Percentiles rank a stretch among this genome's conserved stretches.
These are phyloP conservation scores for Australoheros facetus DNA, from an alignment of 2,797 vertebrate genomes.

Conservation along the genomic window DNA sequence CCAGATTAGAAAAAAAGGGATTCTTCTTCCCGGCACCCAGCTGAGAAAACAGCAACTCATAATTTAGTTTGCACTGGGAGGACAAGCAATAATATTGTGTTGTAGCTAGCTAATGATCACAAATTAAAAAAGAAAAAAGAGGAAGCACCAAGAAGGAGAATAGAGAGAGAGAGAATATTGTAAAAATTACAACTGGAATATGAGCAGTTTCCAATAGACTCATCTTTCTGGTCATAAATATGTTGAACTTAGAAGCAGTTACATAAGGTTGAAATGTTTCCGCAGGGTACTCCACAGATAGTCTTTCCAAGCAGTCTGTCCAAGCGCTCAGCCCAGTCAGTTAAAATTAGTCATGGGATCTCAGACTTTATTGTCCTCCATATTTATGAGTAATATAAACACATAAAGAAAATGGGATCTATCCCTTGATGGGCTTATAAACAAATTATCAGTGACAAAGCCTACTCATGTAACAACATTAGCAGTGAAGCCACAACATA, in stretches of 20 bases:
- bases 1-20: slow-evolving; percentile 37
- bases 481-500: slow-evolving; percentile 22
- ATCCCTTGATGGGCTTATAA: slow-evolving; percentile 34
- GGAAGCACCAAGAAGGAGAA: not conserved
- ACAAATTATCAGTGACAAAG: slow-evolving; percentile 50
- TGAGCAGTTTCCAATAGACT: slow-evolving; percentile 4
- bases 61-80: slow-evolving; percentile 19
- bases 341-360: slow-evolving; percentile 54
- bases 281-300: slow-evolving; percentile 21
- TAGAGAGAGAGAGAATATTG: not conserved
- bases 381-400: slow-evolving; percentile 51
- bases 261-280: slow-evolving; percentile 39
- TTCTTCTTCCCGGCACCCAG: slow-evolving; percentile 8
- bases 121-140: not conserved
- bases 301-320: slow-evolving; percentile 34
- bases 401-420: slow-evolving; percentile 30
- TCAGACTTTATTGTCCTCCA: slow-evolving; percentile 47
- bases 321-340: slow-evolving; percentile 42
- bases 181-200: not conserved
- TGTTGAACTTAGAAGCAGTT: slow-evolving; percentile 32
- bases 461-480: slow-evolving; percentile 43
- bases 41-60: slow-evolving; percentile 29
- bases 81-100: slow-evolving; percentile 33
- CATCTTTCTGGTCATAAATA: slow-evolving; percentile 10
- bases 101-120: slow-evolving; percentile 32